Evolutionary conservation across 2,113 vertebrate species (phyloP).

Genomic region (Rhagologus leucostigma): DNA sequence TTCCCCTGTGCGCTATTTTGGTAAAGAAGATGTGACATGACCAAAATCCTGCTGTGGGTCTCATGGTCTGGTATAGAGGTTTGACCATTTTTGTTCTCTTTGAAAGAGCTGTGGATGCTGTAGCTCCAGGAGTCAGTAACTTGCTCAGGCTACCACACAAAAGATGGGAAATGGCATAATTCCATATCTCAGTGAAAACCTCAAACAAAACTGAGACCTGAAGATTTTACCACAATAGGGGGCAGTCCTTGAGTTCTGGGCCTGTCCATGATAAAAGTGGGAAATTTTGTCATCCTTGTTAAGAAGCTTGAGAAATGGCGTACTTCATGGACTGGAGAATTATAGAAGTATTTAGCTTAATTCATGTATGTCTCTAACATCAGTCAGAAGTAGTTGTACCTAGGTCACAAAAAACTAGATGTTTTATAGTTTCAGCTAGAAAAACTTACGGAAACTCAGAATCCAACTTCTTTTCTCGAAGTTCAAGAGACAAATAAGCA

Average conservation of each 20-base stretch:
- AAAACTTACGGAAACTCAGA: neutral
- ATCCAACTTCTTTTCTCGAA: neutral
- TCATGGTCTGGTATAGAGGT: neutral
- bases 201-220: neutral
- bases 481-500: neutral
- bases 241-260: neutral
- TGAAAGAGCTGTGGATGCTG: neutral
- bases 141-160: neutral
- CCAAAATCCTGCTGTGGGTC: neutral
- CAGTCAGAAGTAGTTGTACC: neutral
- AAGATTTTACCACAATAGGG: neutral
- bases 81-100: neutral
- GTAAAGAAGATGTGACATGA: neutral
- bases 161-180: neutral
- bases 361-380: neutral
- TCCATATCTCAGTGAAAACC: neutral
- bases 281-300: neutral
- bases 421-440: neutral
- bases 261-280: neutral
- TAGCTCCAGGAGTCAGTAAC: neutral
- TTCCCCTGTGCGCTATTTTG: neutral
- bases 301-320: neutral
- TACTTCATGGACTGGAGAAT: neutral
- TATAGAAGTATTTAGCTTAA: neutral
- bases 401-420: neutral